Evolutionary conservation across 2,113 vertebrate species (phyloP).

Genomic region (Budorcas taxicolor): DNA sequence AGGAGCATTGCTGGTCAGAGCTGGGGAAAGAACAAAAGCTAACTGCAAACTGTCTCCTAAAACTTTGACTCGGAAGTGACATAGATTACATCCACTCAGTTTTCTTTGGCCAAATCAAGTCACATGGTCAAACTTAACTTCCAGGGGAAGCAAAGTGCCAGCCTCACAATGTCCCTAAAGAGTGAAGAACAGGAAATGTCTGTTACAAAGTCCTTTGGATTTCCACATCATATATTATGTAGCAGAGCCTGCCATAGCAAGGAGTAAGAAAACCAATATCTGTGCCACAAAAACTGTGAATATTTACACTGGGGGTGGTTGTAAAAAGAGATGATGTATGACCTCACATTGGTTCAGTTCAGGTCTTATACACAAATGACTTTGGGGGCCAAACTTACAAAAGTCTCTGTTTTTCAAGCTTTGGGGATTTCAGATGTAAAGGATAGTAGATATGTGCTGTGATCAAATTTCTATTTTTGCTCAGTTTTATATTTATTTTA

Average conservation of each 20-base stretch:
- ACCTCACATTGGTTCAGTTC: background rate
- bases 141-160: background rate
- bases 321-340: background rate
- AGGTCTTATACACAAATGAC: background rate
- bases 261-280: background rate
- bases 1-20: background rate
- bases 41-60: background rate
- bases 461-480: background rate
- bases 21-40: background rate
- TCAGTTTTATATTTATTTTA: background rate
- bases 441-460: background rate
- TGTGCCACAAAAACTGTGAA: background rate
- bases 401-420: background rate
- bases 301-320: background rate
- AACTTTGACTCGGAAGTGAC: background rate
- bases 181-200: background rate
- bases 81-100: background rate
- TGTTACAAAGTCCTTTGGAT: background rate
- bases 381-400: background rate
- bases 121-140: background rate
- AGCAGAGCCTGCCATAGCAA: background rate
- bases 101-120: conserved; percentile 19
- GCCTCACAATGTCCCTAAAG: background rate
- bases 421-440: background rate
- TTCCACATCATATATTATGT: background rate